Conservation (phyloP, 2,888 invertebrate species). For the Athetis lepigone region DNA sequence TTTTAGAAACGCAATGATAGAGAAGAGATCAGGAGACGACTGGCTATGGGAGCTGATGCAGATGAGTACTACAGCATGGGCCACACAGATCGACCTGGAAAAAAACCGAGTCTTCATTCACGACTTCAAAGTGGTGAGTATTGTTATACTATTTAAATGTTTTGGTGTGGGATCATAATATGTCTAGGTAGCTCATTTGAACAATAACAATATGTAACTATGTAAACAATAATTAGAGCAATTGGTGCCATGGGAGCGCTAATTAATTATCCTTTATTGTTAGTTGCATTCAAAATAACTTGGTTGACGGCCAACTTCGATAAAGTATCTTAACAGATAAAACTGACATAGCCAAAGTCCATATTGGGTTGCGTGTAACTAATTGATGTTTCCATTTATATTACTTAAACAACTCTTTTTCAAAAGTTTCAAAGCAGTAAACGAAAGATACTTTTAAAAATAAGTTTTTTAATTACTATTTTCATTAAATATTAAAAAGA, state of each 20-base stretch:
- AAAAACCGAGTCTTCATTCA: slow-evolving; percentile 96
- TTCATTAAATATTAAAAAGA: slow-evolving; percentile 6
- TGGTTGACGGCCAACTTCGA: slow-evolving; percentile 8
- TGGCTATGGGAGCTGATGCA: slow-evolving; percentile 96
- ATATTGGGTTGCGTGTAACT: slow-evolving; percentile 29
- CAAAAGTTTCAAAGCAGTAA: not conserved
- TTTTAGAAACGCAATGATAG: slow-evolving; percentile 96
- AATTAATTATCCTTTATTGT: slow-evolving; percentile 28
- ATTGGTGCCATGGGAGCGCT: slow-evolving; percentile 24
- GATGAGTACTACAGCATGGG: slow-evolving; percentile 93
- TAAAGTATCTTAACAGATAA: slow-evolving; percentile 4
- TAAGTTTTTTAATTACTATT: slow-evolving; percentile 24
- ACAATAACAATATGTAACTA: slow-evolving; percentile 22
- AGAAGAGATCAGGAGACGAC: slow-evolving; percentile 96
- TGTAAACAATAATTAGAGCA: slow-evolving; percentile 32
- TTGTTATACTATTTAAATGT: not conserved
- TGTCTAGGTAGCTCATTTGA: slow-evolving; percentile 29
- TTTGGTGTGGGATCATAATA: slow-evolving; percentile 22
- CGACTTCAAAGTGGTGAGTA: slow-evolving; percentile 95
- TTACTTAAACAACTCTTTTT: not conserved
- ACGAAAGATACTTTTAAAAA: slow-evolving; percentile 4
- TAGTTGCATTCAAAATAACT: slow-evolving; percentile 11
- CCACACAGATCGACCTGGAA: slow-evolving; percentile 92
- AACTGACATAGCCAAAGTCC: slow-evolving; percentile 6
- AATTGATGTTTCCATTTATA: slow-evolving; percentile 19